phyloP scores from a whole-genome alignment of 2,797 vertebrate species.

The Holocentrus rufus region DNA sequence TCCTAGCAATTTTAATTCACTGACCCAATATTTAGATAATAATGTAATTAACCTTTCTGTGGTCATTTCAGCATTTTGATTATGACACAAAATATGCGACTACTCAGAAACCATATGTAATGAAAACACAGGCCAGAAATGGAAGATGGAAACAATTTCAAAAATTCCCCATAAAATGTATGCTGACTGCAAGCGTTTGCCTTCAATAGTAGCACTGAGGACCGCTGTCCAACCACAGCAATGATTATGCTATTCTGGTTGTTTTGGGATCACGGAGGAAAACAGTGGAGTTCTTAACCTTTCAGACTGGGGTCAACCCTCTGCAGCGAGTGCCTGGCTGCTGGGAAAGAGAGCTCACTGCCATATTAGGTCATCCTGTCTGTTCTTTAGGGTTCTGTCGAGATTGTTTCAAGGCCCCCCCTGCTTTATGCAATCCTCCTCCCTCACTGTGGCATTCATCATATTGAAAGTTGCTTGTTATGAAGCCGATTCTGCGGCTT shows the following conservation, averaged over 20 bases:
- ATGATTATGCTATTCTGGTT: slow-evolving; percentile 40
- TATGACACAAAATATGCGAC: not conserved
- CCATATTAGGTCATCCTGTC: slow-evolving; percentile 71
- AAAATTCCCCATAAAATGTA: slow-evolving; percentile 9
- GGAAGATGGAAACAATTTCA: not conserved
- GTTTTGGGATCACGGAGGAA: slow-evolving; percentile 55
- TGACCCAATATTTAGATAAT: too few relatives aligned
- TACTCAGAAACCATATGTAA: not conserved
- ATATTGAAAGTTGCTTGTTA: slow-evolving; percentile 6
- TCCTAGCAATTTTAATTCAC: too few relatives aligned
- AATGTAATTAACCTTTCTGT: slow-evolving; percentile 3
- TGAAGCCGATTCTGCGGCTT: slow-evolving; percentile 1
- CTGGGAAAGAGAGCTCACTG: slow-evolving; percentile 59
- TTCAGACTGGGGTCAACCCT: slow-evolving; percentile 42
- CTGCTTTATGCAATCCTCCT: slow-evolving; percentile 37
- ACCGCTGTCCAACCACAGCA: slow-evolving; percentile 49
- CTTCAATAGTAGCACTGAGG: slow-evolving; percentile 24
- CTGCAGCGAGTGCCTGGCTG: slow-evolving; percentile 39
- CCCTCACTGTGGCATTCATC: slow-evolving; percentile 20
- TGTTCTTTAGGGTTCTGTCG: slow-evolving; percentile 21
- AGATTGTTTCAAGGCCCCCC: slow-evolving; percentile 9
- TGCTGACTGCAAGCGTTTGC: slow-evolving; percentile 22
- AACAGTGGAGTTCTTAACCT: slow-evolving; percentile 41
- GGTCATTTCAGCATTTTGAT: slow-evolving; percentile 22
- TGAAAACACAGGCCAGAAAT: not conserved